Evolutionary conservation across 2,797 vertebrate species (phyloP).

Genomic region (Syngnathus acus): DNA sequence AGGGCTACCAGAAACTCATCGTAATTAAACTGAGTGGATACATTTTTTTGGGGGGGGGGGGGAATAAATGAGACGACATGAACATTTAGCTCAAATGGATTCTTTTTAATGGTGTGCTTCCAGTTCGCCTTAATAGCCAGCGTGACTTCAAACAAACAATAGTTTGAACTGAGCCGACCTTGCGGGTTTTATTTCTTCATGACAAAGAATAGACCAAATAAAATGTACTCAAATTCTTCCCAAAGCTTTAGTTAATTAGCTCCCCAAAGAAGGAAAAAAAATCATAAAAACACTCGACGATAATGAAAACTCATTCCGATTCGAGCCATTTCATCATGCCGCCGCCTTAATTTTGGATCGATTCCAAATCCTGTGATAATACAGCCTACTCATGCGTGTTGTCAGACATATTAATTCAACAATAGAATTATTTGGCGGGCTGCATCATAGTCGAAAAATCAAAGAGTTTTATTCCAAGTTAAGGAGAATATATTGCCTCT

Average conservation of each 20-base stretch:
- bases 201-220: neutral
- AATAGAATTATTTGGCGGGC: neutral
- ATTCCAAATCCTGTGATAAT: neutral
- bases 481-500: neutral
- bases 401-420: neutral
- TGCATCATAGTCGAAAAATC: neutral
- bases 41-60: neutral
- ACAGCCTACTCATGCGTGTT: neutral
- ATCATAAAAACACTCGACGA: neutral
- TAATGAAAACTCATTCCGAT: slow-evolving; percentile 1
- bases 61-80: neutral
- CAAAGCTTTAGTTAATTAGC: neutral
- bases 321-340: neutral
- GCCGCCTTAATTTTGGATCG: neutral
- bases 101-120: neutral
- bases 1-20: neutral
- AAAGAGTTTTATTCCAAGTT: neutral
- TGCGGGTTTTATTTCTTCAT: neutral
- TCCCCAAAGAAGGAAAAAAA: neutral
- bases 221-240: neutral
- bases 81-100: neutral
- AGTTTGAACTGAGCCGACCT: neutral
- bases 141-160: neutral
- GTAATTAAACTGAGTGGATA: neutral
- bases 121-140: neutral